Evolutionary conservation across 2,113 vertebrate species (phyloP), one percentile per base, ranked within the genome.

Genomic region (Salvelinus sp.): DNA sequence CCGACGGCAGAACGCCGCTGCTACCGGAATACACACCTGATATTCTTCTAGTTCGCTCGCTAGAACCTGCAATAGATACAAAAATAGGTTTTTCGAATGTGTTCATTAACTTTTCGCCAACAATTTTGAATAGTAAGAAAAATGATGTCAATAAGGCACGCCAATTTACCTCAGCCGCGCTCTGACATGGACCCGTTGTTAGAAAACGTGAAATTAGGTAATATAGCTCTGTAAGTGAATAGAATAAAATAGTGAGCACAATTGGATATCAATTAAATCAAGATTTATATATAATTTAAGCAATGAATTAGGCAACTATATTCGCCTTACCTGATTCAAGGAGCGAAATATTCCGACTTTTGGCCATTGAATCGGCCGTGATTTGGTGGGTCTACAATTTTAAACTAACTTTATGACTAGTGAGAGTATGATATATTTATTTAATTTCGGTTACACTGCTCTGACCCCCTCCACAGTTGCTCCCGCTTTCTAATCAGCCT

Each of bases 161-260:
- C 38, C 9, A 44, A 10, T 96, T 97, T 93, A 98, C 97, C 96
- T 96, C 93, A 77, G 96, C 95, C 77, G 97, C 94, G 90, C 93
- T 94, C 88, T 92, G 89, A 88, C 96, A 99, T 38, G 97, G 97
- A 93, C 97, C 97, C 81, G 96, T 96, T 72, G 93, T 95, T 80
- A 99, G 91, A 90, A 96, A 98, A 68, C 97, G 96, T 79, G 96
- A 97, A 72, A 99, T 96, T 82, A 98, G 93, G 89, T 95, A 98
- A 91, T 98, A 98, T 14, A 99, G 93, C 92, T 98, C 97, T 98
- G 92, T 72, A 88, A 91, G 64, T 50, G 76, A 79, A 92, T 62
- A 88, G 67, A 22, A 72, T 74, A 65, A 91, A 79, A 82, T 38
- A 10, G 47, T 79, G 47, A 81, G 76, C 73, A 79, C 66, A 77